phyloP scores from a whole-genome alignment of 2,888 invertebrate species.

The Lamproptera curius region DNA sequence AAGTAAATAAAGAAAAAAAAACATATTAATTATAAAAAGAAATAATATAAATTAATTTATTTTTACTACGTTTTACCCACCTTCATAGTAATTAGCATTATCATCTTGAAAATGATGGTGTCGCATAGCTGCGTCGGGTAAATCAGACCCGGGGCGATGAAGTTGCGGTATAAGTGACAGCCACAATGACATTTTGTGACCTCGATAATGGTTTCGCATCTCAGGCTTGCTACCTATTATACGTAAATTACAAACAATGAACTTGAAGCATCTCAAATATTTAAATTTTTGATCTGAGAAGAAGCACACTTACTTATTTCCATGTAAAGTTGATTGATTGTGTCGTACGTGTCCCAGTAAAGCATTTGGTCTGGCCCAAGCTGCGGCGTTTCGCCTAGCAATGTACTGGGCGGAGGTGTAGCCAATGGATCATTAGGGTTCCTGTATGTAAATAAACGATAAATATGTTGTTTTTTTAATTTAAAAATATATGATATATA shows the following conservation, averaged over 20 bases:
- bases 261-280: background rate
- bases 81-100: constrained; percentile 87
- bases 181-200: constrained; percentile 96
- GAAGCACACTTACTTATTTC: constrained; percentile 80
- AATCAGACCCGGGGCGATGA: constrained; percentile 86
- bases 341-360: constrained; percentile 94
- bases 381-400: constrained; percentile 57
- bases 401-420: constrained; percentile 75
- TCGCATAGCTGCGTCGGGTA: constrained; percentile 89
- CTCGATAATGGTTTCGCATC: constrained; percentile 93
- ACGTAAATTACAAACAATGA: constrained; percentile 40
- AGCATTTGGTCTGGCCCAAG: constrained; percentile 77
- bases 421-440: constrained; percentile 82
- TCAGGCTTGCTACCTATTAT: constrained; percentile 82
- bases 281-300: too few relatives aligned
- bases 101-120: constrained; percentile 93
- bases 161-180: constrained; percentile 93
- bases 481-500: background rate
- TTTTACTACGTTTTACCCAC: constrained; percentile 50
- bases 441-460: constrained; percentile 45
- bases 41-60: background rate
- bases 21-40: background rate
- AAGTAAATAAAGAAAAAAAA: constrained; percentile 22
- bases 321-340: constrained; percentile 93
- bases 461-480: background rate